Evolutionary conservation across 1,140 invertebrate species (phyloP).

Genomic region (Drosophila novamexicana): DNA sequence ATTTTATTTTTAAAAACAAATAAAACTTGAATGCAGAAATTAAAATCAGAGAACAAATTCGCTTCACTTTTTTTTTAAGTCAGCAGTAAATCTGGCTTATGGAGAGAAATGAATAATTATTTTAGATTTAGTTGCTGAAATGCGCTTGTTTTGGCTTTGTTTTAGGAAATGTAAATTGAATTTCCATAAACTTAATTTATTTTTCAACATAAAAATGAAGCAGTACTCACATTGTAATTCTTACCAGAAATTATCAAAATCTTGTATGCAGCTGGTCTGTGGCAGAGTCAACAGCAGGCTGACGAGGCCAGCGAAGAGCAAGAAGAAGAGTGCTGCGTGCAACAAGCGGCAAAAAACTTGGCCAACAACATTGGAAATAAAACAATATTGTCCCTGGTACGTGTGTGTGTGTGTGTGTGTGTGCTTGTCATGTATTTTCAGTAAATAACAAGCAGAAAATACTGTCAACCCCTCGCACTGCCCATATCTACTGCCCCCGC

Average conservation of each 20-base stretch:
- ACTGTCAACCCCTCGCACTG: background rate
- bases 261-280: background rate
- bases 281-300: constrained; percentile 2
- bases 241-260: background rate
- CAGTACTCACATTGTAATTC: constrained; percentile 2
- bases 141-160: background rate
- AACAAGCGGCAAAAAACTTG: constrained; percentile 13
- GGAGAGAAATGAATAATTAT: too few species aligned
- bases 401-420: background rate
- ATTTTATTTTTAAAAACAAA: too few species aligned
- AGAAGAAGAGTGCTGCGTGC: constrained; percentile 1
- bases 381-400: constrained; percentile 16
- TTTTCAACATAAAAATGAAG: background rate
- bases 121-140: too few species aligned
- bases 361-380: constrained; percentile 23
- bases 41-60: too few species aligned
- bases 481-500: background rate
- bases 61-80: too few species aligned
- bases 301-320: background rate
- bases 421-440: constrained; percentile 37
- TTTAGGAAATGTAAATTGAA: constrained; percentile 5
- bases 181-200: background rate
- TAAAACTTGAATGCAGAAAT: too few species aligned
- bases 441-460: constrained; percentile 42
- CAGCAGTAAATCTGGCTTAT: too few species aligned